Conservation (phyloP, 1,140 invertebrate species). For the Tetramorium parvispinum region DNA sequence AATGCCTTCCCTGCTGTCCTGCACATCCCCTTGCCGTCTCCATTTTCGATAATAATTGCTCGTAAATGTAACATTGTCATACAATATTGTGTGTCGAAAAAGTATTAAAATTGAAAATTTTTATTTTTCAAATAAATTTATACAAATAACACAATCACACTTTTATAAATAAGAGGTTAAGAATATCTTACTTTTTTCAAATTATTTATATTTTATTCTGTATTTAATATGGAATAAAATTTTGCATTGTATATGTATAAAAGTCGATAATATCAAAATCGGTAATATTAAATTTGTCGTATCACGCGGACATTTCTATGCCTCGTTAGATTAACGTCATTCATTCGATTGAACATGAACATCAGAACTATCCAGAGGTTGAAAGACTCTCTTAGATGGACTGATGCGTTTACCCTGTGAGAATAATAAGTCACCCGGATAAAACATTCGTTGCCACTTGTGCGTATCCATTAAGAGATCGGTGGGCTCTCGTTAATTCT, state of each 20-base stretch:
- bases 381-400: conserved; percentile 31
- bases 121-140: neutral
- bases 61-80: conserved; percentile 69
- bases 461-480: conserved; percentile 56
- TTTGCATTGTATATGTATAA: neutral
- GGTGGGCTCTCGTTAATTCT: conserved; percentile 57
- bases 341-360: conserved; percentile 40
- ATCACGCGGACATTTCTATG: neutral
- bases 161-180: neutral
- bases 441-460: conserved; percentile 59
- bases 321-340: conserved; percentile 23
- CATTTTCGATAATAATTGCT: conserved; percentile 39
- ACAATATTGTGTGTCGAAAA: conserved; percentile 60
- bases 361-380: neutral
- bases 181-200: neutral
- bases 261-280: neutral
- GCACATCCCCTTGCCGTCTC: neutral
- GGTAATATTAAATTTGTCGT: neutral
- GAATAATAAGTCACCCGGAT: conserved; percentile 58
- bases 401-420: conserved; percentile 44
- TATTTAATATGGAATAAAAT: neutral
- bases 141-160: neutral
- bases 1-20: conserved; percentile 64
- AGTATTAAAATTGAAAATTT: neutral
- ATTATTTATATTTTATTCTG: neutral